These are phyloP conservation scores for Rhimphoctona megacephalus DNA, from an alignment of 2,888 invertebrate species.

Conservation along the genomic window DNA sequence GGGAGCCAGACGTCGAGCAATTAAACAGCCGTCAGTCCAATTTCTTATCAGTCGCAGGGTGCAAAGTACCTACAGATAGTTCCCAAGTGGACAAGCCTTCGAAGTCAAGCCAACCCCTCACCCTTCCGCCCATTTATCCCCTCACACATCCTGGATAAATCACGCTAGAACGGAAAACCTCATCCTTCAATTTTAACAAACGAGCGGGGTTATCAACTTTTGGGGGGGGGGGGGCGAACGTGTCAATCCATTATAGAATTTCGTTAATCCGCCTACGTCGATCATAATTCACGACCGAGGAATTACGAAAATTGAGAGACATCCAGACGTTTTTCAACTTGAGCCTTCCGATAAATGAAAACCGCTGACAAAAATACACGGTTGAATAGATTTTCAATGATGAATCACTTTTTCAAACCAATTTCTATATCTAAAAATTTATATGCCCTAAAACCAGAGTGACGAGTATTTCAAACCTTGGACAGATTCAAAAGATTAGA, in stretches of 20 bases:
- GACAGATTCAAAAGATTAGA: not conserved
- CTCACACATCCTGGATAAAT: constrained; percentile 34
- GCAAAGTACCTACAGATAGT: constrained; percentile 61
- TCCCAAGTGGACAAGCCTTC: constrained; percentile 45
- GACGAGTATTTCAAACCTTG: not conserved
- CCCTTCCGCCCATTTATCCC: constrained; percentile 14
- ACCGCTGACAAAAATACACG: not conserved
- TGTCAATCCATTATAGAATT: constrained; percentile 27
- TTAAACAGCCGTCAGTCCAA: constrained; percentile 73
- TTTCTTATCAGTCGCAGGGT: constrained; percentile 70
- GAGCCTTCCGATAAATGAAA: not conserved
- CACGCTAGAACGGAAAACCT: constrained; percentile 2
- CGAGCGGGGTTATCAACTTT: constrained; percentile 9
- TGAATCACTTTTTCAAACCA: not conserved
- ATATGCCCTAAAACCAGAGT: not conserved
- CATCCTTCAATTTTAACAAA: constrained; percentile 20
- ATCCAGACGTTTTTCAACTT: not conserved
- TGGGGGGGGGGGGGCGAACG: not conserved
- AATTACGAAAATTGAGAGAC: not conserved
- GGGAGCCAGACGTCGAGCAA: constrained; percentile 66
- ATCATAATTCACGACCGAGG: not conserved
- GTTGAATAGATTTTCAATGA: not conserved
- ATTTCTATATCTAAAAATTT: not conserved
- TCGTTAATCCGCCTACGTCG: constrained; percentile 6
- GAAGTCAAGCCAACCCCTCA: constrained; percentile 23